Conservation (phyloP, 1,140 invertebrate species). For the Eumeta japonica region DNA sequence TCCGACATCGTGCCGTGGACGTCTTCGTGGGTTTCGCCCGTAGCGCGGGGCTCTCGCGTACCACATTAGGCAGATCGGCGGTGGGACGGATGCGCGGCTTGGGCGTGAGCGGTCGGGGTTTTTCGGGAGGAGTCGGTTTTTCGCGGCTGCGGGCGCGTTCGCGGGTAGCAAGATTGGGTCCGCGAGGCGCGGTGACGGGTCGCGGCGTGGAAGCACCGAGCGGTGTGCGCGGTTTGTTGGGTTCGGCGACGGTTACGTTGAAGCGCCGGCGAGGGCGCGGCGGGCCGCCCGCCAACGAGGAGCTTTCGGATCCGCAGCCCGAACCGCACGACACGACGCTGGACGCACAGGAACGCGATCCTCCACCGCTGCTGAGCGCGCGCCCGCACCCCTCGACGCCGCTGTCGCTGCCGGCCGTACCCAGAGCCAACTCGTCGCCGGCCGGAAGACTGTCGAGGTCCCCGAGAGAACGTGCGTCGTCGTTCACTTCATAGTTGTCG, state of each 20-base stretch:
- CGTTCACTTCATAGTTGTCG: conserved; percentile 36
- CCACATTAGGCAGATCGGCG: conserved; percentile 50
- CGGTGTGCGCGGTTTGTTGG: conserved; percentile 29
- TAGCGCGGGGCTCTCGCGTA: conserved; percentile 52
- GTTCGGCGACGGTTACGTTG: conserved; percentile 42
- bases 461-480: conserved; percentile 38
- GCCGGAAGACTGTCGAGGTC: conserved; percentile 45
- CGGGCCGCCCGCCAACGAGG: conserved; percentile 58
- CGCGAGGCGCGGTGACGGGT: conserved; percentile 54
- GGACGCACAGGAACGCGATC: conserved; percentile 67
- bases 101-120: conserved; percentile 50
- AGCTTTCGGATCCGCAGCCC: conserved; percentile 74
- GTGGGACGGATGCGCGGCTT: conserved; percentile 60
- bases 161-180: conserved; percentile 47
- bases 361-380: conserved; percentile 63
- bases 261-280: conserved; percentile 40
- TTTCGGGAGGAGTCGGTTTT: conserved; percentile 43
- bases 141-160: conserved; percentile 60
- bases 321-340: conserved; percentile 75
- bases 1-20: conserved; percentile 58
- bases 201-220: conserved; percentile 55
- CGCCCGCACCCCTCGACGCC: conserved; percentile 72
- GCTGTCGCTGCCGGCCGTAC: conserved; percentile 72
- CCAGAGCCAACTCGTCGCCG: conserved; percentile 36
- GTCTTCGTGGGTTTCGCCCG: conserved; percentile 60